phyloP scores from a whole-genome alignment of 2,113 vertebrate genomes.

The Paracanthobrama guichenoti region DNA sequence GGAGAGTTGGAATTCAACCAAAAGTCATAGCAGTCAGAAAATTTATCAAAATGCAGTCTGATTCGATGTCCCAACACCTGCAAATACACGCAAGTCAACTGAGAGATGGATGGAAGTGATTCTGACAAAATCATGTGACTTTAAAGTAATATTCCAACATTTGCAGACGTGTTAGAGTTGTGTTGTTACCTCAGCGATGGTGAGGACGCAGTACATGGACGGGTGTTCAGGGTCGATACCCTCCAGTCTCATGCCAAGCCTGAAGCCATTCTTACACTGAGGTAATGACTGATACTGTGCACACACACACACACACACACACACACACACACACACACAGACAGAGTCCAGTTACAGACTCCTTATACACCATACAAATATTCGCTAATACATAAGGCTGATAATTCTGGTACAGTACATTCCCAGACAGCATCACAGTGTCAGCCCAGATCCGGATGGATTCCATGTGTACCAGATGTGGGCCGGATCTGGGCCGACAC shows the following conservation, averaged over 20 bases:
- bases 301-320: slow-evolving; percentile 39
- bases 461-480: no score
- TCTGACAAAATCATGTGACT: not conserved
- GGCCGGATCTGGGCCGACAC: no score
- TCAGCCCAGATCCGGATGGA: no score
- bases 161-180: not conserved
- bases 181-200: slow-evolving; percentile 84
- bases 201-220: slow-evolving; percentile 97
- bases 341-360: not conserved
- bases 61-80: slow-evolving; percentile 94
- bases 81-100: not conserved
- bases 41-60: slow-evolving; percentile 95
- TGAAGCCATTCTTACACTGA: slow-evolving; percentile 67
- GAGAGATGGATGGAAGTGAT: not conserved
- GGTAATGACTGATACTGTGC: slow-evolving; percentile 65
- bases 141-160: slow-evolving; percentile 55
- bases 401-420: no score
- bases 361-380: not conserved
- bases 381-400: no score
- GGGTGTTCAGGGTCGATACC: slow-evolving; percentile 96
- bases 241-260: slow-evolving; percentile 92
- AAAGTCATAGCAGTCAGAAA: slow-evolving; percentile 96
- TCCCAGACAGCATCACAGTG: no score
- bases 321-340: slow-evolving; percentile 13
- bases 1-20: slow-evolving; percentile 96